Evolutionary conservation across 2,888 invertebrate genomes (phyloP), one percentile per base, ranked within the genome.

Genomic region (Drosophila trichaetosa): DNA sequence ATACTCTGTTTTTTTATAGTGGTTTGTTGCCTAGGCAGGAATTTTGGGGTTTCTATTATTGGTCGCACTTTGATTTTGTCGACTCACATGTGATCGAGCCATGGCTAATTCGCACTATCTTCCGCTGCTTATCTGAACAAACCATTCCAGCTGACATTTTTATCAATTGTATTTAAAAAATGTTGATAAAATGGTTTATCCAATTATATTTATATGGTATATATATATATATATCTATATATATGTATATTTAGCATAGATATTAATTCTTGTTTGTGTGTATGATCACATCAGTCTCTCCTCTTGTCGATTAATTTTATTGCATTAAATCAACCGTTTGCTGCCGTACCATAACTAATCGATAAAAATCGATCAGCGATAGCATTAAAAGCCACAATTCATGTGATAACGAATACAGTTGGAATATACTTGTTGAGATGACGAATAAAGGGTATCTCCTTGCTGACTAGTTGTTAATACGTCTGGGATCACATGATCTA

Each of bases 1-100:
- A 46, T 46, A 24, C 16, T 8, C 4, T 38, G 18, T 1, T 18
- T 18, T 48, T 5, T 18, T 13, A n/a, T 46, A 8, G 11, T 29
- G 27, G 52, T 69, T 48, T 56, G 75, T 78, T 79, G 79, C 75
- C 77, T 74, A 61, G 76, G 21, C 52, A 53, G 34, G 24, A 52
- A n/a, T 56, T 56, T 48, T 16, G 62, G 52, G 42, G 51, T 56
- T 52, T 58, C 62, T 71, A 71, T 76, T 72, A 83, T 69, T 86
- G 78, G 31, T 27, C 36, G 64, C 65, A 72, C 66, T 79, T 67
- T 67, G 80, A 76, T 79, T 79, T 75, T 46, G 61, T 57, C 56
- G 40, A 49, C n/a, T 46, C 61, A 34, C 64, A 67, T 54, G 49
- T 71, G 69, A 62, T 52, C 52, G 36, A n/a, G 8, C 16, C 64